Percentiles rank a stretch among this genome's conserved stretches.
phyloP scores from a whole-genome alignment of 64 coral and sea anemone genomes.

The Pocillopora verrucosa region DNA sequence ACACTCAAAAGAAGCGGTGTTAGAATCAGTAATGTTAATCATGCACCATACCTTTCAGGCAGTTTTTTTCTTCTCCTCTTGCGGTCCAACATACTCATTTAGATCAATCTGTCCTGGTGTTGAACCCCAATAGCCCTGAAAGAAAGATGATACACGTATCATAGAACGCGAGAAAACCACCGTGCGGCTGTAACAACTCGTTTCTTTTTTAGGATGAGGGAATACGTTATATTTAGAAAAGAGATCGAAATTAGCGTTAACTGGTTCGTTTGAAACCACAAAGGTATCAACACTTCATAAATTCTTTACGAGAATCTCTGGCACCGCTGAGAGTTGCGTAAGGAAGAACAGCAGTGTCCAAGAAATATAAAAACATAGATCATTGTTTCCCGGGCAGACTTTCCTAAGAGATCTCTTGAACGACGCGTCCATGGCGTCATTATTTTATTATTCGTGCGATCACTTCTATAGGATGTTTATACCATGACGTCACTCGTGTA shows the following conservation, averaged over 20 bases:
- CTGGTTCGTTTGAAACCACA: background rate
- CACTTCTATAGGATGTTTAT: background rate
- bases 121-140: too few species aligned
- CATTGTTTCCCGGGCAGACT: background rate
- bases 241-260: constrained; percentile 13
- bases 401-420: background rate
- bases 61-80: too few species aligned
- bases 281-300: background rate
- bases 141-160: too few species aligned
- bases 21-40: too few species aligned
- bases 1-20: too few species aligned
- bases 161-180: background rate
- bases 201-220: background rate
- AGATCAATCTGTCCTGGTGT: too few species aligned
- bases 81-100: too few species aligned
- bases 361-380: background rate
- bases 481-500: constrained; percentile 8
- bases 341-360: background rate
- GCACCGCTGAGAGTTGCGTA: background rate
- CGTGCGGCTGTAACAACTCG: background rate
- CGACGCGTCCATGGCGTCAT: too few species aligned
- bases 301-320: background rate
- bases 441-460: background rate
- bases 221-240: background rate
- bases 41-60: too few species aligned